Conservation (phyloP, 2,113 vertebrate genomes). For the Colius striatus region DNA sequence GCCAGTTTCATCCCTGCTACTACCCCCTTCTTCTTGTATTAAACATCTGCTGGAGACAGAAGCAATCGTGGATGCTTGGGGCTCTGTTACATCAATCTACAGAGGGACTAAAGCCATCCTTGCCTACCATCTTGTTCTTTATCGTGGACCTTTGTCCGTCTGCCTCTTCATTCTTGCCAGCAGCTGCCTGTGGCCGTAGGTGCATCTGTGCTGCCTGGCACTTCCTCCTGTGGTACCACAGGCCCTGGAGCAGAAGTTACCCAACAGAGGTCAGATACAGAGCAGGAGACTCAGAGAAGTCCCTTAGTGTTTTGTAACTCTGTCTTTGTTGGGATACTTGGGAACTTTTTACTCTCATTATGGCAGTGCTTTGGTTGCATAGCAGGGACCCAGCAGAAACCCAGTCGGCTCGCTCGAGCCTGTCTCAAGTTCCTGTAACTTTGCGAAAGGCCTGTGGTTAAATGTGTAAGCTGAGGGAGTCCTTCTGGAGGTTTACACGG, state of each 20-base stretch:
- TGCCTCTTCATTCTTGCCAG: conserved; percentile 68
- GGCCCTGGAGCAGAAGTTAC: not conserved
- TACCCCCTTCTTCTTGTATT: not conserved
- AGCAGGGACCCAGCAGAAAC: not conserved
- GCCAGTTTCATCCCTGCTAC: not conserved
- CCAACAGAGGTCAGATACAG: not conserved
- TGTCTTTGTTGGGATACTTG: not conserved
- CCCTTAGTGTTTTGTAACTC: not conserved
- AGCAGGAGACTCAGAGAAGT: not conserved
- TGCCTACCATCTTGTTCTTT: conserved; percentile 42
- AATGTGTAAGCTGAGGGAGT: too few relatives aligned
- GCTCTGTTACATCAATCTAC: conserved; percentile 33
- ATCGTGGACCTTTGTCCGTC: conserved; percentile 58
- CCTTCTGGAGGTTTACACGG: not conserved
- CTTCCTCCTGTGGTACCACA: not conserved
- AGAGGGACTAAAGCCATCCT: conserved; percentile 68
- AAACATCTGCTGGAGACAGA: conserved; percentile 59
- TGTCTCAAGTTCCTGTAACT: too few relatives aligned
- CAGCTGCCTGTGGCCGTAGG: conserved; percentile 17
- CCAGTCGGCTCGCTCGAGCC: not conserved
- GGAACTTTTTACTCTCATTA: fast-evolving
- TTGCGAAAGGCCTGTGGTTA: fast-evolving
- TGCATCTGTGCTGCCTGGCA: not conserved
- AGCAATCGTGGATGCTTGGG: conserved; percentile 45
- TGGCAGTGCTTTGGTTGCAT: fast-evolving